phyloP scores from a whole-genome alignment of 2,888 invertebrate genomes.

The Argynnis bischoffii region DNA sequence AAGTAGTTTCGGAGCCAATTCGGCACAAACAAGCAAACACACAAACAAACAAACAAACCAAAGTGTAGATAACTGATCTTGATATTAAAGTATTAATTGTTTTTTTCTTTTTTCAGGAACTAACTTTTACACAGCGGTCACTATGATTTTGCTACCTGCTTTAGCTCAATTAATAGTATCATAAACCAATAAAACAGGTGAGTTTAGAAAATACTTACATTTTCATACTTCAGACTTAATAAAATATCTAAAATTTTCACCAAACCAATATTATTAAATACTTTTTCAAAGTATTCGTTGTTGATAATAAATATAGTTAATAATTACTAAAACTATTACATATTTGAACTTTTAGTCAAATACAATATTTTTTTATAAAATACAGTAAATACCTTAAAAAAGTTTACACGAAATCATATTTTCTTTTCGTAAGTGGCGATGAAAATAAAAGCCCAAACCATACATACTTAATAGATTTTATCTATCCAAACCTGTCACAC shows the following conservation, averaged over 20 bases:
- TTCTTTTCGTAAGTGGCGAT: constrained; percentile 6
- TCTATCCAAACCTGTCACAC: constrained; percentile 17
- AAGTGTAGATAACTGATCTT: too few relatives aligned
- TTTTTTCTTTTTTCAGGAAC: constrained; percentile 56
- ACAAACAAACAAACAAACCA: too few relatives aligned
- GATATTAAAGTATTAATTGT: not conserved
- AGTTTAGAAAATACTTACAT: constrained; percentile 15
- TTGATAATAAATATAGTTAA: too few relatives aligned
- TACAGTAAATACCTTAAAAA: not conserved
- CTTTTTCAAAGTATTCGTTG: too few relatives aligned
- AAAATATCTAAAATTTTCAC: too few relatives aligned
- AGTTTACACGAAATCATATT: not conserved
- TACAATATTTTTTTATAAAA: too few relatives aligned
- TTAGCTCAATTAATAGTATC: constrained; percentile 56
- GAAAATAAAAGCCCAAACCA: not conserved
- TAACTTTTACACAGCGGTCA: constrained; percentile 52
- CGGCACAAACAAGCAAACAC: too few relatives aligned
- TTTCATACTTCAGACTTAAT: too few relatives aligned
- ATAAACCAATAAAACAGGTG: constrained; percentile 45
- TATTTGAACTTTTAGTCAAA: too few relatives aligned
- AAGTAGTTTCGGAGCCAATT: too few relatives aligned
- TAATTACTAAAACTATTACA: too few relatives aligned
- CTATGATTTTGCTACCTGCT: constrained; percentile 55
- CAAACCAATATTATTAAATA: too few relatives aligned
- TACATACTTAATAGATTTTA: constrained; percentile 7